phyloP scores from a whole-genome alignment of 2,888 invertebrate species.

The Portevinia maculata region DNA sequence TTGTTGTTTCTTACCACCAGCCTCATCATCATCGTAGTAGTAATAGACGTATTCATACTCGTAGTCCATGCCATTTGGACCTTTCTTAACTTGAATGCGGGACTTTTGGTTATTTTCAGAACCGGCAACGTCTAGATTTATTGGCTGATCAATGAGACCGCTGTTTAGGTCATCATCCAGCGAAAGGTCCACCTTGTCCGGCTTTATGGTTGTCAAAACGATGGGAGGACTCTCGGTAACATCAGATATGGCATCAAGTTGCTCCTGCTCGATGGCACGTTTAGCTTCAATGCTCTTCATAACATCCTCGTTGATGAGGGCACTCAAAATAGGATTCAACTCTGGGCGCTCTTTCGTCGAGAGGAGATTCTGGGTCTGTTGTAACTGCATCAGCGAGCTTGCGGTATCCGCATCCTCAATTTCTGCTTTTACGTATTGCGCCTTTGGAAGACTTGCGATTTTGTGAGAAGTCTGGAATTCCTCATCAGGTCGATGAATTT shows the following conservation, averaged over 20 bases:
- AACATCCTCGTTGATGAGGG: slow-evolving; percentile 83
- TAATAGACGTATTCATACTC: slow-evolving; percentile 96
- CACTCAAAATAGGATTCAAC: slow-evolving; percentile 82
- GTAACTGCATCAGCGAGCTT: slow-evolving; percentile 75
- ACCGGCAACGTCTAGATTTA: slow-evolving; percentile 86
- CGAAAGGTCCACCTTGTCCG: slow-evolving; percentile 56
- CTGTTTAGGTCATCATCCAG: slow-evolving; percentile 77
- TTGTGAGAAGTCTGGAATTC: slow-evolving; percentile 81
- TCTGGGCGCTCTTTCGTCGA: slow-evolving; percentile 82
- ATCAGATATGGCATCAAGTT: slow-evolving; percentile 77
- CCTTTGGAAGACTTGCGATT: slow-evolving; percentile 75
- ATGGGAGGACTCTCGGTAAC: slow-evolving; percentile 19
- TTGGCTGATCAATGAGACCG: slow-evolving; percentile 83
- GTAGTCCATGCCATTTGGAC: slow-evolving; percentile 94
- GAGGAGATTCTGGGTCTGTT: slow-evolving; percentile 80
- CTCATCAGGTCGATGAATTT: slow-evolving; percentile 82
- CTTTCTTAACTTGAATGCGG: slow-evolving; percentile 92
- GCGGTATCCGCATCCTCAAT: slow-evolving; percentile 74
- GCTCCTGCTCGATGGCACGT: slow-evolving; percentile 80
- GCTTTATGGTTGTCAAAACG: slow-evolving; percentile 78
- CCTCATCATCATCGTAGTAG: slow-evolving; percentile 90
- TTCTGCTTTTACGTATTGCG: slow-evolving; percentile 54
- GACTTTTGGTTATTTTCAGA: slow-evolving; percentile 88
- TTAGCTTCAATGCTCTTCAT: slow-evolving; percentile 84
- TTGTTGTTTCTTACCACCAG: slow-evolving; percentile 51